A percentile compares a stretch with the other conserved stretches of the same genome.
These are phyloP conservation scores for Drosophila quadrilineata DNA, from an alignment of 1,140 invertebrate genomes.

Conservation along the genomic window DNA sequence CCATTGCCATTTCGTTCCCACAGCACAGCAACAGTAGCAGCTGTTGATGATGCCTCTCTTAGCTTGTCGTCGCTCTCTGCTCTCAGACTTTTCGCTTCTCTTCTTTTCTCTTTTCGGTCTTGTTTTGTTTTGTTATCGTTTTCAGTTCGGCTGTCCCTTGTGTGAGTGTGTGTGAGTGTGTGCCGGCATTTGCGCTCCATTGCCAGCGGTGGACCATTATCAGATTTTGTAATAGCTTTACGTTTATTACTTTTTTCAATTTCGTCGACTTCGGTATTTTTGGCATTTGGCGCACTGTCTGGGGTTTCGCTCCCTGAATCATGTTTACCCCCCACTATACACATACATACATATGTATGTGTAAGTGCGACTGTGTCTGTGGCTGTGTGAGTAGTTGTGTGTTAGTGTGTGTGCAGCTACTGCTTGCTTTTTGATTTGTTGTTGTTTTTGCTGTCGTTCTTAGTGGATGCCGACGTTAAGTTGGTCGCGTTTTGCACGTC, in stretches of 20 bases:
- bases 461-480: slow-evolving; percentile 17
- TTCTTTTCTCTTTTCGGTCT: slow-evolving; percentile 7
- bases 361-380: neutral
- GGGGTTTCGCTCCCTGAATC: neutral
- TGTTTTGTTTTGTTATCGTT: slow-evolving; percentile 14
- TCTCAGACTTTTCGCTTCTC: slow-evolving; percentile 1
- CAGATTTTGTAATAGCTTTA: slow-evolving; percentile 80
- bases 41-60: slow-evolving; percentile 1
- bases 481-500: slow-evolving; percentile 32
- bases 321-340: neutral
- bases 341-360: neutral
- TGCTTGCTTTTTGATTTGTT: slow-evolving; percentile 72
- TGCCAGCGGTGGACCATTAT: slow-evolving; percentile 74
- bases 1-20: slow-evolving; percentile 50
- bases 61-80: neutral
- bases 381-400: neutral
- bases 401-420: slow-evolving; percentile 15
- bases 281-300: slow-evolving; percentile 50
- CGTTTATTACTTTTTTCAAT: slow-evolving; percentile 76
- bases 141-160: neutral
- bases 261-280: slow-evolving; percentile 64
- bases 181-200: slow-evolving; percentile 63
- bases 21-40: neutral
- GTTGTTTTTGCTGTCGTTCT: slow-evolving; percentile 25
- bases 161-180: slow-evolving; percentile 22